Base-by-base conservation (phyloP, 2,113 vertebrate species). In the Myrmophylax atrothorax region DNA sequence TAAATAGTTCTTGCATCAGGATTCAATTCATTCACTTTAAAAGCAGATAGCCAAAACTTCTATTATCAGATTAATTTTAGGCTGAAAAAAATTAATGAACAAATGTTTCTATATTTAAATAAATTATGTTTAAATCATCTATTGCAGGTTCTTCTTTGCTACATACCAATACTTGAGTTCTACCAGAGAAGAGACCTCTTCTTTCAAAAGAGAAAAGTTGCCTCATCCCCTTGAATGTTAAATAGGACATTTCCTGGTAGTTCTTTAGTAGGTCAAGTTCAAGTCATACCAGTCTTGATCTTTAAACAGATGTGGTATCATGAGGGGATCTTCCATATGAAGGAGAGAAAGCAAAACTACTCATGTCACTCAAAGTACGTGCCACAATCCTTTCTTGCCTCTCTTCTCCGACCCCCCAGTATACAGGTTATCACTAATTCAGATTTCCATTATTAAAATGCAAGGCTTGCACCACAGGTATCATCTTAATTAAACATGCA, bases 351-450 rank as follows among this genome's bases (percentile, higher is more conserved):
- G 14, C 14, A 72, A 55, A 95, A 69, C 10, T 31, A 52, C 18
- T 67, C 28, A 2, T 28, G 29, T 38, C 13, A 12, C 25, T 37
- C 35, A 37, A 55, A 59, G 5, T 9, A 15, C 6, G 5, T 23
- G 63, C 60, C 37, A 55, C 38, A 47, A 25, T 22, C 23, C 38
- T 29, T 9, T 20, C 37, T 46, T 47, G 19, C 23, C 22, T 28
- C 11, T 46, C 10, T 40, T 33, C 14, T 49, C 13, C 19, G 73
- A 4, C 8, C 1, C 18, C 7, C 12, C 20, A 2, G 0, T 47
- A 35, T 6, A 29, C 0, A 49, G 55, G 9, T 31, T 49, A 31
- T 9, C 40, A 33, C 42, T 40, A 49, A 17, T 40, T 58, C n/a
- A 69, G 50, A 59, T 4, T 55, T 46, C 58, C 16, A 25, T 22